phyloP scores from a whole-genome alignment of 2,113 vertebrate species.

The Aepyceros melampus region DNA sequence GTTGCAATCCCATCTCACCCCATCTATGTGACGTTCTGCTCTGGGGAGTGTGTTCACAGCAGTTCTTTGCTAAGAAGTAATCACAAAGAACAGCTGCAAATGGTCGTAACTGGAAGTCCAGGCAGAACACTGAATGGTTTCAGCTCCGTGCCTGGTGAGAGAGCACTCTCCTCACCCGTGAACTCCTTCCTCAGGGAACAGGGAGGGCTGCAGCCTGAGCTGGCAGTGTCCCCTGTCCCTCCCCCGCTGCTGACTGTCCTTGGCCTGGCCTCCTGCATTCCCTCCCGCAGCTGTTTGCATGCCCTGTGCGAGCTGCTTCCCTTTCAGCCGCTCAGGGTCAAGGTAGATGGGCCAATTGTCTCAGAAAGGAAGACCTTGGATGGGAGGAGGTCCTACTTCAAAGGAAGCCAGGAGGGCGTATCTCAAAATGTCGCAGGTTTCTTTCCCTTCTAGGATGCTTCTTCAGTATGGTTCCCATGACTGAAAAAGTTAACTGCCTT shows the following conservation, averaged over 20 bases:
- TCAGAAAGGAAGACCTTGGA: neutral
- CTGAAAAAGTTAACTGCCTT: neutral
- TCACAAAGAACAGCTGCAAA: neutral
- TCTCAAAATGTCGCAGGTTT: neutral
- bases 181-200: neutral
- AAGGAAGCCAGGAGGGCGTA: neutral
- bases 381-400: neutral
- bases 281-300: neutral
- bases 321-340: neutral
- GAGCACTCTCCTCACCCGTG: accelerated
- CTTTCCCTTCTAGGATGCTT: neutral
- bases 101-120: neutral
- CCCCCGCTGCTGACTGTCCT: neutral
- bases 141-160: neutral
- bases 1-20: neutral
- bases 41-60: neutral
- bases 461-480: neutral
- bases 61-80: neutral
- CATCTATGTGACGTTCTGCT: neutral
- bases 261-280: neutral
- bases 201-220: neutral
- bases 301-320: neutral
- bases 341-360: neutral
- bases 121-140: neutral
- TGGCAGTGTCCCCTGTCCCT: accelerated